Percentiles rank a stretch among this genome's conserved stretches.
These are phyloP conservation scores for Chrysomela aeneicollis DNA, from an alignment of 2,888 invertebrate species.

Conservation along the genomic window DNA sequence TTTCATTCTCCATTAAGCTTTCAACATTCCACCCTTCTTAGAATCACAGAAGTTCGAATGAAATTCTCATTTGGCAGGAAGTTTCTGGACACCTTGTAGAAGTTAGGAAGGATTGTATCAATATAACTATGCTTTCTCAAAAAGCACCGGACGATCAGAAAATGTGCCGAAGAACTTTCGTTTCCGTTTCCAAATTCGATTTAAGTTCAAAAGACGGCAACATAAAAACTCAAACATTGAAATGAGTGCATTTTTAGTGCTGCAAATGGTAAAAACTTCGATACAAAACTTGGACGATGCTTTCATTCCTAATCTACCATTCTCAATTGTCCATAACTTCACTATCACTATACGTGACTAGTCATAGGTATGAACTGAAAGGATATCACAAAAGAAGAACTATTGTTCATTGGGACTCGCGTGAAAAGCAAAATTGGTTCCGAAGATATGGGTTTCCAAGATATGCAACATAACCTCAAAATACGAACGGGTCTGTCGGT, in stretches of 20 bases:
- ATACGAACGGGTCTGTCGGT: not conserved
- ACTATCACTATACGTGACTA: conserved; percentile 39
- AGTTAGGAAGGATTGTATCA: not conserved
- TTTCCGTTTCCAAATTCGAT: no score
- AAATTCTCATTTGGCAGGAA: no score
- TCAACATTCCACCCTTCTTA: no score
- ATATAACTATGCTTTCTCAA: not conserved
- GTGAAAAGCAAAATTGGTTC: conserved; percentile 1
- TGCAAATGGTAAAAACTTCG: not conserved
- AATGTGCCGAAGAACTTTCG: not conserved
- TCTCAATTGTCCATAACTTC: conserved; percentile 26
- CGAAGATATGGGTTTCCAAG: not conserved
- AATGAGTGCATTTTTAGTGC: not conserved
- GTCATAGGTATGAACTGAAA: conserved; percentile 36
- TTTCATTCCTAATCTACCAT: not conserved
- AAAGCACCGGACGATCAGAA: not conserved
- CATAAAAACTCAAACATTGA: no score
- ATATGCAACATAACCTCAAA: not conserved
- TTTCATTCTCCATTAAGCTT: no score
- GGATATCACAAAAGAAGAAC: conserved; percentile 37
- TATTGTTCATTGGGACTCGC: conserved; percentile 21
- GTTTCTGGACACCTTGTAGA: not conserved
- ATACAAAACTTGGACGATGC: conserved; percentile 5
- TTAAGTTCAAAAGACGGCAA: no score
- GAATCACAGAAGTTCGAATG: no score